Conservation (phyloP, 2,113 vertebrate genomes). For the Tragelaphus strepsiceros region DNA sequence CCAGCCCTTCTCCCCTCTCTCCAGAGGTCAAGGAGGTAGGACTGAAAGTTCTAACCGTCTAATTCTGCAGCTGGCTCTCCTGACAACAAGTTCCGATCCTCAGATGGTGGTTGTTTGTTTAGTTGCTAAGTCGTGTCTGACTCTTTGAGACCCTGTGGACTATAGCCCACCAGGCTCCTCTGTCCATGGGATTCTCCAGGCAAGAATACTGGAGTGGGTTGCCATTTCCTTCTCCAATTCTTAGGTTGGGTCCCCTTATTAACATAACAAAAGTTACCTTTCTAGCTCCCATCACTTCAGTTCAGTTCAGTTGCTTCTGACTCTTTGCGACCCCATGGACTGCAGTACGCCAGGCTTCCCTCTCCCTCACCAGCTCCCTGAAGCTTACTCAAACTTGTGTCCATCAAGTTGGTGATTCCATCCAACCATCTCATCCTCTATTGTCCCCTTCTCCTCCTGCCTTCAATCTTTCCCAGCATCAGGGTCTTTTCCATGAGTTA, state of each 20-base stretch:
- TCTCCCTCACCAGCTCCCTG: not conserved
- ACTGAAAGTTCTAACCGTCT: not conserved
- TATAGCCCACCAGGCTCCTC: not conserved
- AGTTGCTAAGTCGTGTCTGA: not conserved
- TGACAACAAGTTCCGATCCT: not conserved
- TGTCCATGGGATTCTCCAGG: not conserved
- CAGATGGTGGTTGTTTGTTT: not conserved
- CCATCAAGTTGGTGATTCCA: not conserved
- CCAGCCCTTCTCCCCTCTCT: not conserved
- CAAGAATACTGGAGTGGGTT: not conserved
- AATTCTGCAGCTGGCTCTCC: not conserved
- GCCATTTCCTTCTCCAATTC: not conserved
- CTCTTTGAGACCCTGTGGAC: not conserved
- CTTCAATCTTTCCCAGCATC: not conserved
- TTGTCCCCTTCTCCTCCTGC: not conserved
- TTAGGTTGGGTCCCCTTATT: not conserved
- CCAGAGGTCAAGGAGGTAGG: not conserved
- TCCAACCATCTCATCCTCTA: not conserved
- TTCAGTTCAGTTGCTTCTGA: not conserved
- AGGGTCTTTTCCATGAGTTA: not conserved
- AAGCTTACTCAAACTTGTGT: not conserved
- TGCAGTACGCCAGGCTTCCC: not conserved
- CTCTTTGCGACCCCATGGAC: not conserved
- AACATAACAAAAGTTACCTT: not conserved
- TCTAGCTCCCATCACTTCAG: not conserved